Percentiles rank a stretch among this genome's conserved stretches.
phyloP scores from a whole-genome alignment of 2,797 vertebrate species.

The Sebastes kiyomatsui region DNA sequence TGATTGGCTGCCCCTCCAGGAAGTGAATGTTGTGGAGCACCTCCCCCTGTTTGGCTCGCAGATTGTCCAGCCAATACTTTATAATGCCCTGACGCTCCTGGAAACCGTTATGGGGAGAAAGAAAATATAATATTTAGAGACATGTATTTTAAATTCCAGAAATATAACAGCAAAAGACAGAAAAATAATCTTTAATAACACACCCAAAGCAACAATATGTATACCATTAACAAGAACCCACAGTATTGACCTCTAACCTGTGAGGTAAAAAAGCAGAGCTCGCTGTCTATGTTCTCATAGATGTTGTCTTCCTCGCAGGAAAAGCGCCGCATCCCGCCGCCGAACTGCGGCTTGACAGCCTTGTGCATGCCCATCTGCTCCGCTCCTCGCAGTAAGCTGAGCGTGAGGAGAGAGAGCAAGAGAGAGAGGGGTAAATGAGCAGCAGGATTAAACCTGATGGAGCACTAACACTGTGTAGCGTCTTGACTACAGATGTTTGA shows the following conservation, averaged over 20 bases:
- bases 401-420: not conserved
- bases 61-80: constrained; percentile 93
- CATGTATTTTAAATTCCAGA: not conserved
- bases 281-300: constrained; percentile 93
- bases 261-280: constrained; percentile 92
- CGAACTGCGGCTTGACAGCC: constrained; percentile 89
- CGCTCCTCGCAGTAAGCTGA: constrained; percentile 90
- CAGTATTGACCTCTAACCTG: constrained; percentile 83
- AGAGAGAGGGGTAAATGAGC: constrained; percentile 1
- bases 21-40: constrained; percentile 93
- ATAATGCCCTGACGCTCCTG: constrained; percentile 96
- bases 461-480: not conserved
- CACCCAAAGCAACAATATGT: not conserved
- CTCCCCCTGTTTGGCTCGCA: constrained; percentile 92
- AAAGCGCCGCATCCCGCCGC: constrained; percentile 89
- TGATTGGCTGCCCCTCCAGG: constrained; percentile 94
- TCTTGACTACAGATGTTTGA: constrained; percentile 28
- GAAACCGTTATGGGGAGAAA: not conserved
- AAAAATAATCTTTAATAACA: not conserved
- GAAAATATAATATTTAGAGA: not conserved
- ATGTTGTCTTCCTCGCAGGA: constrained; percentile 95
- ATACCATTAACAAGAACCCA: not conserved
- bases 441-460: constrained; percentile 27
- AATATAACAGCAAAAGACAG: not conserved
- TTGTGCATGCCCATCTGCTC: constrained; percentile 93